phyloP scores from a whole-genome alignment of 2,888 invertebrate species.

The Rotaria macrura region DNA sequence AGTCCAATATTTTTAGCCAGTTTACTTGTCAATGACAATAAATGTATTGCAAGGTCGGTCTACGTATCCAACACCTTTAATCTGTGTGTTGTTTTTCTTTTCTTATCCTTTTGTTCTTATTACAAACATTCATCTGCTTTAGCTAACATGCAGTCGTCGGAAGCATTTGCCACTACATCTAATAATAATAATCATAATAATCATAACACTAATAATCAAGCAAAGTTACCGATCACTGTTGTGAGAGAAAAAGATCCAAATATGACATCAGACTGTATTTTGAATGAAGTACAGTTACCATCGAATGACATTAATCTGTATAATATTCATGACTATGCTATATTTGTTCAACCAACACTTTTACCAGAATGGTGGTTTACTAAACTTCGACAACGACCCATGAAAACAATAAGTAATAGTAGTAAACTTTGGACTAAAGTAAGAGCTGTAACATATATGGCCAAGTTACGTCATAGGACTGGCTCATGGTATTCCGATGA shows the following conservation, averaged over 20 bases:
- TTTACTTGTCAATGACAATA: not conserved
- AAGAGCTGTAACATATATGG: not conserved
- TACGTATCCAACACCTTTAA: not conserved
- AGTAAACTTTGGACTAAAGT: not conserved
- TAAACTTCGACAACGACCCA: not conserved
- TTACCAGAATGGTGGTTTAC: not conserved
- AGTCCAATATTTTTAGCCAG: not conserved
- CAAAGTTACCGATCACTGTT: not conserved
- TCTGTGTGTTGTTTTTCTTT: not conserved
- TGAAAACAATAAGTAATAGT: not conserved
- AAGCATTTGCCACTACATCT: not conserved
- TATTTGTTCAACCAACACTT: not conserved
- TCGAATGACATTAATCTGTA: not conserved
- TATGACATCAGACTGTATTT: not conserved
- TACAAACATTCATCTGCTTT: not conserved
- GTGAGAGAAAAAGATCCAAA: not conserved
- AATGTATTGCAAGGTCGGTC: not conserved
- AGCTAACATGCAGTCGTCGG: not conserved
- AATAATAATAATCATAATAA: not conserved
- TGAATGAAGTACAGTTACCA: not conserved
- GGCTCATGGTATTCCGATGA: conserved; percentile 12
- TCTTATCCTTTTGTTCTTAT: not conserved
- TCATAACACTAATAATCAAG: not conserved
- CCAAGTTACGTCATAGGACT: not conserved
- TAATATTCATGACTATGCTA: conserved; percentile 10